Evolutionary conservation across 2,113 vertebrate species (phyloP).

Genomic region (Sapayoa aenigma): DNA sequence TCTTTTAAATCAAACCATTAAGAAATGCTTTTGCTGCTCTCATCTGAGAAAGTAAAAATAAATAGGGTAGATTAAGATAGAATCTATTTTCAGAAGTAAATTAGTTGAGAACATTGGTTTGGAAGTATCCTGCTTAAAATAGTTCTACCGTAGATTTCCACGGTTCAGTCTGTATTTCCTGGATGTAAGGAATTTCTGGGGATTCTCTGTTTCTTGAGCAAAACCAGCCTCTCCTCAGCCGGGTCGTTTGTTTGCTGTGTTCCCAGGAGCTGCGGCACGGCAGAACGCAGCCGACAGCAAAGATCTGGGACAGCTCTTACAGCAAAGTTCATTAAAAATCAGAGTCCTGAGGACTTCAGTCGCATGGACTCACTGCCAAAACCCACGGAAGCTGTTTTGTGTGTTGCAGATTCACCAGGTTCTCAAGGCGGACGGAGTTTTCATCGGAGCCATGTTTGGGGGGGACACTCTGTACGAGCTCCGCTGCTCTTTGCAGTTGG

Average conservation of each 20-base stretch:
- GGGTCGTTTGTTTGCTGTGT: not conserved
- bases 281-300: not conserved
- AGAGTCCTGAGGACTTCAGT: not conserved
- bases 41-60: not conserved
- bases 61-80: no score
- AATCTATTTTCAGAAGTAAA: not conserved
- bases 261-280: not conserved
- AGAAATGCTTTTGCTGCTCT: not conserved
- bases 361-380: accelerated
- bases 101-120: not conserved
- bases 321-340: not conserved
- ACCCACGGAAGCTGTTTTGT: accelerated
- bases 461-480: constrained; percentile 92
- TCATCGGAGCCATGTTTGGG: constrained; percentile 92
- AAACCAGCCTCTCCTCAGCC: not conserved
- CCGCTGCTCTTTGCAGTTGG: constrained; percentile 92
- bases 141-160: not conserved
- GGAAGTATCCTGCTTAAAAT: not conserved
- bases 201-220: not conserved
- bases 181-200: not conserved
- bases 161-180: not conserved
- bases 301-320: not conserved
- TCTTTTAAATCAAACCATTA: not conserved
- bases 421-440: constrained; percentile 90
- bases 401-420: constrained; percentile 83